These are phyloP conservation scores for Mystacides longicornis DNA, from an alignment of 2,888 invertebrate genomes.

Conservation along the genomic window DNA sequence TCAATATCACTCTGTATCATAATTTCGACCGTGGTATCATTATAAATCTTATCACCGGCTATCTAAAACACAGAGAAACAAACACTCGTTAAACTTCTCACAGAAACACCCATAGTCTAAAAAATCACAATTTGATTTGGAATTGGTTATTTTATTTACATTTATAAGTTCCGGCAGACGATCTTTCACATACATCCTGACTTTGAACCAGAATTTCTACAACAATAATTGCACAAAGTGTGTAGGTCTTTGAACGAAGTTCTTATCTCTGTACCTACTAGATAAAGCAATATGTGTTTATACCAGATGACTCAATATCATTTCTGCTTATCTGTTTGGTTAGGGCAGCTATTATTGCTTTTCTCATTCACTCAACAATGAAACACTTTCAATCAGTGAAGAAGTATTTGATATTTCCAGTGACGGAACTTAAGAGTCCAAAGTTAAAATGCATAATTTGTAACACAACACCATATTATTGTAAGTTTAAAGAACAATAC, in stretches of 20 bases:
- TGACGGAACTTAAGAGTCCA: too few species aligned
- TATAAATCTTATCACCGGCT: slow-evolving; percentile 9
- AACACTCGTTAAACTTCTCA: slow-evolving; percentile 10
- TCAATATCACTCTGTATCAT: slow-evolving; percentile 9
- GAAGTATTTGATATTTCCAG: too few species aligned
- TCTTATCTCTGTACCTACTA: slow-evolving; percentile 3
- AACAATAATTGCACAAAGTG: background rate
- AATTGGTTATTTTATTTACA: slow-evolving; percentile 32
- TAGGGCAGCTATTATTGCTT: too few species aligned
- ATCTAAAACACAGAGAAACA: slow-evolving; percentile 13
- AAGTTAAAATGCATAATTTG: too few species aligned
- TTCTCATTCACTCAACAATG: too few species aligned
- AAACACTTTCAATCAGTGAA: too few species aligned
- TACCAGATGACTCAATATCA: slow-evolving; percentile 19
- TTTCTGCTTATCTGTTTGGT: slow-evolving; percentile 20
- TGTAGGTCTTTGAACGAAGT: background rate
- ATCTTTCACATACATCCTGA: slow-evolving; percentile 40
- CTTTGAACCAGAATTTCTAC: too few species aligned
- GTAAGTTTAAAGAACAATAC: too few species aligned
- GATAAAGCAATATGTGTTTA: slow-evolving; percentile 16
- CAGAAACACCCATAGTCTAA: slow-evolving; percentile 1
- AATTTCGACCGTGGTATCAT: slow-evolving; percentile 25
- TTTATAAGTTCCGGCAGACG: slow-evolving; percentile 40
- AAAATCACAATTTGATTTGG: background rate
- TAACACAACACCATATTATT: too few species aligned